Conservation (phyloP, 1,140 invertebrate species). For the Drosophila kepulauana region DNA sequence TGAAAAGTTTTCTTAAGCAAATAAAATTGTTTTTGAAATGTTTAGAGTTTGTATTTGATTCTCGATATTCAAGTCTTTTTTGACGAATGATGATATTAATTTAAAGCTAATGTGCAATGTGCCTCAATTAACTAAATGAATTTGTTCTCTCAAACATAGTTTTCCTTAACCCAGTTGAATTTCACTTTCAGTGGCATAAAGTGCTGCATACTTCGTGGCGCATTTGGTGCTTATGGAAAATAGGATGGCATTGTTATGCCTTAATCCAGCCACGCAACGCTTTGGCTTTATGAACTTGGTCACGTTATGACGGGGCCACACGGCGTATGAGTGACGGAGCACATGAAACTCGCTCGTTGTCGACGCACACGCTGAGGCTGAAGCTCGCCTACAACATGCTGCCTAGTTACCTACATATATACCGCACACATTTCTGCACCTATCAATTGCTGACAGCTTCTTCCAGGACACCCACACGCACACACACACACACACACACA, state of each 20-base stretch:
- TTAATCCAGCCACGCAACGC: constrained; percentile 22
- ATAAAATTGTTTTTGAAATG: too few species aligned
- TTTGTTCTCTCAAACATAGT: too few species aligned
- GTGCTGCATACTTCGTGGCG: constrained; percentile 8
- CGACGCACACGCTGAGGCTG: constrained; percentile 11
- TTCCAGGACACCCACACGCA: not conserved
- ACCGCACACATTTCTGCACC: not conserved
- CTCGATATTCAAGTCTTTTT: too few species aligned
- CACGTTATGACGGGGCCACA: not conserved
- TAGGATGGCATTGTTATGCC: not conserved
- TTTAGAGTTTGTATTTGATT: too few species aligned
- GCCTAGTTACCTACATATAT: constrained; percentile 41
- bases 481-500: constrained; percentile 17
- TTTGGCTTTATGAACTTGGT: constrained; percentile 4
- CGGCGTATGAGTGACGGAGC: not conserved
- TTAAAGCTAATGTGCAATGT: too few species aligned
- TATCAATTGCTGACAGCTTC: constrained; percentile 30
- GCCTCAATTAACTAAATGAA: too few species aligned
- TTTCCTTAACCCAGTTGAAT: not conserved
- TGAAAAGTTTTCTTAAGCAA: too few species aligned
- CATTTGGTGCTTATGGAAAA: constrained; percentile 1
- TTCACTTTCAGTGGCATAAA: not conserved
- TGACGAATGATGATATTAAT: too few species aligned
- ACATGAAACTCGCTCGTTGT: constrained; percentile 10
- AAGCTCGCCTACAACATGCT: not conserved